phyloP scores from a whole-genome alignment of 2,113 vertebrate genomes.

The Lophius piscatorius region DNA sequence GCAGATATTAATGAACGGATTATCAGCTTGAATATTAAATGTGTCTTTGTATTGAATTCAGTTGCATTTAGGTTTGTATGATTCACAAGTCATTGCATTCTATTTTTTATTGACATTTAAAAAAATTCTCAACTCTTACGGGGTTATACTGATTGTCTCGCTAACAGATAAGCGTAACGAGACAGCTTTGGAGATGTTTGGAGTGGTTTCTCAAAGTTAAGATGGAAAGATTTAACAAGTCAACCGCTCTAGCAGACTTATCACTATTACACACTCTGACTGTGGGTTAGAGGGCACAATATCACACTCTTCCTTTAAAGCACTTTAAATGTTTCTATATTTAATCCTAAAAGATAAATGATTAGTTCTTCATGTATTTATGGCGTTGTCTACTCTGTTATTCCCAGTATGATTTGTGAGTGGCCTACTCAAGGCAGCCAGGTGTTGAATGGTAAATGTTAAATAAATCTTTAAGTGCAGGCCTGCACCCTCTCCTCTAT shows the following conservation, averaged over 20 bases:
- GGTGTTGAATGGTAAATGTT: not conserved
- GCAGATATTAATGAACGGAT: no score
- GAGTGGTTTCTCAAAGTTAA: not conserved
- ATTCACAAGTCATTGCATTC: no score
- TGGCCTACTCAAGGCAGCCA: not conserved
- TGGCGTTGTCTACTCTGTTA: not conserved
- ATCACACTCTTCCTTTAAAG: not conserved
- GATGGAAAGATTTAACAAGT: not conserved
- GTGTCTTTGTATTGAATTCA: no score
- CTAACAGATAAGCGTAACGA: not conserved
- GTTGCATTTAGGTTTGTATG: no score
- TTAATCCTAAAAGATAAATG: not conserved
- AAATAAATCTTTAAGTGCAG: not conserved
- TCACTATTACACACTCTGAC: no score
- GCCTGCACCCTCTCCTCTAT: constrained; percentile 5
- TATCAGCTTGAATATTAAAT: no score
- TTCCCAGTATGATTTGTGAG: not conserved
- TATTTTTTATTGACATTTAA: no score
- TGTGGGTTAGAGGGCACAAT: no score
- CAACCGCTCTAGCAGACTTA: not conserved
- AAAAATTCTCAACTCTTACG: no score
- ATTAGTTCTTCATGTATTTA: not conserved
- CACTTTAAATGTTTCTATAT: not conserved
- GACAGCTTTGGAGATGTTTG: not conserved
- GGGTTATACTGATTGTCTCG: no score